Evolutionary conservation across 23 tunicate genomes (phyloP), one percentile per base, ranked within the genome.

Genomic region (Oikopleura vanhoeffeni): DNA sequence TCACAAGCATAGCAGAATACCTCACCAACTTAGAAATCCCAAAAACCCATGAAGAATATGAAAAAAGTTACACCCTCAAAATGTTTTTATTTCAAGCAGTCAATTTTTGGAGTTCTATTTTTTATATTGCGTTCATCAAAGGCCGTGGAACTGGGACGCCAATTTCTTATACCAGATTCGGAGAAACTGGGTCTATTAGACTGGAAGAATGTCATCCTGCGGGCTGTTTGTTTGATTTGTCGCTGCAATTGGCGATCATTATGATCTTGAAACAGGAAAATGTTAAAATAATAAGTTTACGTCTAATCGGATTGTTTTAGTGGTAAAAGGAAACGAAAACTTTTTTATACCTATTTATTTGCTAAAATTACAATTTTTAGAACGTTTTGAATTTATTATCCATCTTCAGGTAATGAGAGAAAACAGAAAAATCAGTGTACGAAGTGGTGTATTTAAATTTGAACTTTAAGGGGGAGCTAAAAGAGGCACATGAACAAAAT

Each of bases 71-170:
- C 64, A 89, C 92, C 0, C 79, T 89, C 39, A 89, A 89, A 77
- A 86, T 89, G 92, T 89, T 89, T 40, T n/a, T 89, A 39, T 89
- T 89, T 57, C 89, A 89, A 86, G 92, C 92, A 27, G 92, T 89
- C 82, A 89, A 89, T 83, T 89, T 86, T 83, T 89, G 87, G 60
- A 84, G 89, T 24, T 86, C 92, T 0, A 89, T 85, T 40, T 67
- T 89, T 35, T 89, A 89, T 77, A 88, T 88, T 40, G 92, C 92
- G 3, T 89, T 86, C 67, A 84, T 89, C 85, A 87, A 87, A 41
- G 92, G 92, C 13, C 84, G 83, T n/a, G 85, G 87, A 41, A 85
- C 67, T 76, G 92, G 92, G 0, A 79, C 92, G 33, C 92, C 92
- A 33, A 76, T 41, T 32, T 4, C 40, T 0, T 89, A 89, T 41